Conservation (phyloP, 2,888 invertebrate species). For the Cataglyphis altisquamis region DNA sequence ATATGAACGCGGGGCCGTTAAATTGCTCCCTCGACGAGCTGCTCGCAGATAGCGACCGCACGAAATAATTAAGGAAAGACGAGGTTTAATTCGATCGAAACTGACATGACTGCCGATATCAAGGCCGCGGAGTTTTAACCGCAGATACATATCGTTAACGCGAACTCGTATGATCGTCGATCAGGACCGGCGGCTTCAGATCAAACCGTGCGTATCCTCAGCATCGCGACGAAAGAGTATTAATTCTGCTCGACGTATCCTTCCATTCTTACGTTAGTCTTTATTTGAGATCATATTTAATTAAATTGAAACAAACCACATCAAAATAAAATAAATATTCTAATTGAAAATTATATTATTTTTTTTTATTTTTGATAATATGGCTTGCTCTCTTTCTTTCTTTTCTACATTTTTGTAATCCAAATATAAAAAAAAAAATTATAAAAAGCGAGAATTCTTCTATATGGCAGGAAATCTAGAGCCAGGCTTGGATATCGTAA, state of each 20-base stretch:
- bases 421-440: neutral
- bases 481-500: constrained; percentile 64
- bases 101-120: constrained; percentile 69
- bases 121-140: constrained; percentile 61
- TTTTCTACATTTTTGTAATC: neutral
- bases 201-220: constrained; percentile 73
- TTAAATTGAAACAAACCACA: neutral
- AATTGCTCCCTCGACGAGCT: constrained; percentile 68
- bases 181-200: constrained; percentile 42
- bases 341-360: neutral
- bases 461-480: constrained; percentile 20
- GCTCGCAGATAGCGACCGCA: constrained; percentile 70
- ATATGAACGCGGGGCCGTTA: constrained; percentile 58
- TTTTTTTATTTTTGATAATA: neutral
- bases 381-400: neutral
- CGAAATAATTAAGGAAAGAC: constrained; percentile 79
- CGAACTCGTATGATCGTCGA: constrained; percentile 29
- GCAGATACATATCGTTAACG: constrained; percentile 71
- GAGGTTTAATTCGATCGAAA: constrained; percentile 72
- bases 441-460: neutral
- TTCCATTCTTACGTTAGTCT: neutral
- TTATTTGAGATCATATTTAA: neutral
- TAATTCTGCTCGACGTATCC: neutral
- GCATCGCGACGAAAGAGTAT: neutral
- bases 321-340: neutral